These are phyloP conservation scores for Copidosoma aretas DNA, from an alignment of 2,888 invertebrate genomes.

Conservation along the genomic window DNA sequence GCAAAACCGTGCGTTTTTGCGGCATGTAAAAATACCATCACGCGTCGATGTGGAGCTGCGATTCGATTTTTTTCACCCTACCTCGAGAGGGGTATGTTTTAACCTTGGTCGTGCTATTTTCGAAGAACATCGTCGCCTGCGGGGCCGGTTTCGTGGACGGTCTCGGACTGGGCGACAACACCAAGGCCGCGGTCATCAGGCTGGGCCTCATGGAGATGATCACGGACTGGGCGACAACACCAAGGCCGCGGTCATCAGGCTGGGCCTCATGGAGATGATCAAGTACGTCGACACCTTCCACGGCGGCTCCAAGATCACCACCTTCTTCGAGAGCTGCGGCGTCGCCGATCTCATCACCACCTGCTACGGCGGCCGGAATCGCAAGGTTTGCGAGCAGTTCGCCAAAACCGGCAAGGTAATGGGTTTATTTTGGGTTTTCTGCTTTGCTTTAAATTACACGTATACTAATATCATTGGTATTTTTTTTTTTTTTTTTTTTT, in stretches of 20 bases:
- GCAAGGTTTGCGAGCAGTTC: slow-evolving; percentile 70
- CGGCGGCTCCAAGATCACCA: slow-evolving; percentile 65
- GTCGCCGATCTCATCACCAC: slow-evolving; percentile 75
- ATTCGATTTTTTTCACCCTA: too few relatives aligned
- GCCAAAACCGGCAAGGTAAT: slow-evolving; percentile 67
- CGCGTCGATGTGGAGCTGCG: too few relatives aligned
- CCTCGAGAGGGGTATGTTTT: not conserved
- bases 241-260: slow-evolving; percentile 73
- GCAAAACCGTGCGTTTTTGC: too few relatives aligned
- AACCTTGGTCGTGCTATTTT: slow-evolving; percentile 6
- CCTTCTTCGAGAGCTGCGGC: slow-evolving; percentile 76
- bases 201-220: slow-evolving; percentile 75
- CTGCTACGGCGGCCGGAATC: slow-evolving; percentile 73
- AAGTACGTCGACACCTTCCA: slow-evolving; percentile 69
- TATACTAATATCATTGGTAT: too few relatives aligned
- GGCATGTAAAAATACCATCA: too few relatives aligned
- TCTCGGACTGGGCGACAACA: slow-evolving; percentile 71
- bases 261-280: slow-evolving; percentile 75
- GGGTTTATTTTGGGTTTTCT: not conserved
- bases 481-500: not conserved
- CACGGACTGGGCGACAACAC: slow-evolving; percentile 74
- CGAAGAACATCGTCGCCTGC: slow-evolving; percentile 72
- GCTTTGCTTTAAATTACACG: not conserved
- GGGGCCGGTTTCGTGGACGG: slow-evolving; percentile 76
- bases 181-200: slow-evolving; percentile 74